Base-by-base conservation (phyloP, 2,113 vertebrate genomes). In the Rattus rattus region DNA sequence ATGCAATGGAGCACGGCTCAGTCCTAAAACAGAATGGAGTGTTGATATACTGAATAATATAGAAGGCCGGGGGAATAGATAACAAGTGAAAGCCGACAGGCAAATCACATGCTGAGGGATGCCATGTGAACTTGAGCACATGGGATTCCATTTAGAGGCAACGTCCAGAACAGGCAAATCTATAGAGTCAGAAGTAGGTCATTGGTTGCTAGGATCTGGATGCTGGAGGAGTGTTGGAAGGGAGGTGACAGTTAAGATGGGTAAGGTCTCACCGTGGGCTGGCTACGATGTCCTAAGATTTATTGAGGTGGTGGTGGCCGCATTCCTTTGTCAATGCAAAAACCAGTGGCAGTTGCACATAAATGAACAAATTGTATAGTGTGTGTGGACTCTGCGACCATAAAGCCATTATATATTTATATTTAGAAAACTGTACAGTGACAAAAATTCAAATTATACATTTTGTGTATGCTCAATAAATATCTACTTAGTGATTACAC, bases 401-500 rank as follows among this genome's bases (percentile, higher is more conserved):
- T 67, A 73, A 91, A 67, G 14, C 43, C 92, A 14, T 26, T 30
- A 63, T 39, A 77, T 26, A 69, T 88, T 79, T 92, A 83, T 24
- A 61, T 67, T 61, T 83, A 20, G 86, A 90, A 95, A 84, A 61
- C 24, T 67, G 22, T 0, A 77, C 5, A 63, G 70, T 69, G 47
- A 69, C 4, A 61, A 77, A 94, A 17, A 0, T 13, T 17, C 88
- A 39, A 54, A 70, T 33, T 47, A 52, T 59, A 1, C 12, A 92
- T 79, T 89, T 86, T n/a, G 36, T 72, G 87, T 56, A 56, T 14
- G 72, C 30, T 95, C 54, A n/a, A 24, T 87, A 94, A 94, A 43
- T 76, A 91, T 16, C 19, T 63, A 79, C 12, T 56, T 94, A 94
- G 77, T 70, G 26, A 91, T 69, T 9, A 13, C 4, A 43, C 28